Conservation (phyloP, 2,113 vertebrate genomes). For the Oreocharis arfaki region DNA sequence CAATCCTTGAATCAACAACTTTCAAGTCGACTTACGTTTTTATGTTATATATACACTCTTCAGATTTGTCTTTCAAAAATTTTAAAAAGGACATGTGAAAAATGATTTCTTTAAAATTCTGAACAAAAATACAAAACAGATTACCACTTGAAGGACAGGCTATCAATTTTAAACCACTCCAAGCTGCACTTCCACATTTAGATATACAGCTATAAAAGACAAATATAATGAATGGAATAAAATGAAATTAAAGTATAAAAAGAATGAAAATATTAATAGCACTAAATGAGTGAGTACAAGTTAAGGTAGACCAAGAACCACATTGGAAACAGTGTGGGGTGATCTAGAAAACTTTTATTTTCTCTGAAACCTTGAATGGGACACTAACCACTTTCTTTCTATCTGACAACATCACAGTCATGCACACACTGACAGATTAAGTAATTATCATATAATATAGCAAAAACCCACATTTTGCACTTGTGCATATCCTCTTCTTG, state of each 20-base stretch:
- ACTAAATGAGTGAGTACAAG: neutral
- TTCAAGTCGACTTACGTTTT: neutral
- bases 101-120: neutral
- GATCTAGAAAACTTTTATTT: neutral
- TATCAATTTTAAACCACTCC: neutral
- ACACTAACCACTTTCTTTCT: neutral
- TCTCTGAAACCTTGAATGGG: neutral
- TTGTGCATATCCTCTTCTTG: neutral
- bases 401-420: neutral
- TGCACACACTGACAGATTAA: neutral
- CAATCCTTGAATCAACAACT: neutral
- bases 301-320: neutral
- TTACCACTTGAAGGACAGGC: neutral
- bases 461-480: neutral
- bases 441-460: neutral
- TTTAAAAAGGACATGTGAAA: neutral
- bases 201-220: neutral
- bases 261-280: neutral
- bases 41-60: neutral
- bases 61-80: neutral
- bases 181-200: neutral
- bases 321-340: neutral
- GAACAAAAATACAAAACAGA: neutral
- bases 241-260: neutral
- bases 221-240: neutral